Evolutionary conservation across 92 coral and sea anemone genomes (phyloP).

Genomic region (Phenganax stokvisi): DNA sequence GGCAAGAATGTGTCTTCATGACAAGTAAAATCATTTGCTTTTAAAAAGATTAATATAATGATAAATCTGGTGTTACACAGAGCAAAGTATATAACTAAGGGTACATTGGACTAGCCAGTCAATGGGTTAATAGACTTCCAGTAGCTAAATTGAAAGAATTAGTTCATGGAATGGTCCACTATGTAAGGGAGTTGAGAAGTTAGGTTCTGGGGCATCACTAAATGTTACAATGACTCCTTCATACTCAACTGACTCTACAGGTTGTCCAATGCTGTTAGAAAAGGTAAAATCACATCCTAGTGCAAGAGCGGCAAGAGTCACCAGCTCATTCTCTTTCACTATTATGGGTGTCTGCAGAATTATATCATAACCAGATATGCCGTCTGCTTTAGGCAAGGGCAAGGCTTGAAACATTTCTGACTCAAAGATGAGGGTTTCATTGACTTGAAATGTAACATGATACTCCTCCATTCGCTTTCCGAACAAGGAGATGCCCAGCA

Average conservation of each 20-base stretch:
- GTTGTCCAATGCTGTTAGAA: conserved; percentile 36
- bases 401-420: background rate
- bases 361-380: conserved; percentile 46
- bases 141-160: too few species aligned
- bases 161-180: too few species aligned
- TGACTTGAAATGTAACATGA: conserved; percentile 33
- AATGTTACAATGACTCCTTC: conserved; percentile 33
- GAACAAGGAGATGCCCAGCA: conserved; percentile 69
- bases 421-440: background rate
- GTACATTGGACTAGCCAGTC: too few species aligned
- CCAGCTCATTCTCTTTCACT: conserved; percentile 19
- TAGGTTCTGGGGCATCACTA: background rate
- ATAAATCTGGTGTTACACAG: too few species aligned
- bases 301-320: conserved; percentile 38
- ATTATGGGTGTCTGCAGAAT: conserved; percentile 44
- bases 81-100: too few species aligned
- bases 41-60: too few species aligned
- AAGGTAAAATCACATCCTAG: conserved; percentile 40
- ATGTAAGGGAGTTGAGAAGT: too few species aligned
- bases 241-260: background rate
- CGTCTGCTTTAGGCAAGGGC: background rate
- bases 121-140: too few species aligned
- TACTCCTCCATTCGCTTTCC: conserved; percentile 42
- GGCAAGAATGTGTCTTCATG: too few species aligned
- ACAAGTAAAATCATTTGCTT: too few species aligned